These are phyloP conservation scores for Amiota minor DNA, from an alignment of 2,888 invertebrate genomes.

Conservation along the genomic window DNA sequence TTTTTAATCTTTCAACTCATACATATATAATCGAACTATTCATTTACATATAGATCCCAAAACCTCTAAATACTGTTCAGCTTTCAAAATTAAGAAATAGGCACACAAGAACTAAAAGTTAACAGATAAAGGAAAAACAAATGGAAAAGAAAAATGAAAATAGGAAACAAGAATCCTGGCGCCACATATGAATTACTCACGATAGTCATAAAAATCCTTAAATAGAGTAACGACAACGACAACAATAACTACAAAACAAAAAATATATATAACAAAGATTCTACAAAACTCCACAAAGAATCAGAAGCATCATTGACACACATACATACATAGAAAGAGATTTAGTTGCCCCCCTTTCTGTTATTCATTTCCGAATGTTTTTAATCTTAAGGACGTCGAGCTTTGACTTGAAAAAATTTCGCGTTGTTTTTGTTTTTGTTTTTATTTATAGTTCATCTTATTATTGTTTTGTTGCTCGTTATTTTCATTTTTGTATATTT, in stretches of 20 bases:
- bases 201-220: slow-evolving; percentile 58
- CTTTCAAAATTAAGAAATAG: too few species aligned
- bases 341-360: slow-evolving; percentile 31
- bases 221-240: slow-evolving; percentile 42
- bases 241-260: slow-evolving; percentile 45
- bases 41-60: too few species aligned
- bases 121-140: neutral
- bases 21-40: too few species aligned
- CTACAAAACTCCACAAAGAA: neutral
- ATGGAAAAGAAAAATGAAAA: slow-evolving; percentile 30
- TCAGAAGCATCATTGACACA: neutral
- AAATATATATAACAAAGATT: neutral
- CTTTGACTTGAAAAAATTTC: slow-evolving; percentile 34
- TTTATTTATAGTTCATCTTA: neutral
- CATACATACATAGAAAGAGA: neutral
- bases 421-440: slow-evolving; percentile 9
- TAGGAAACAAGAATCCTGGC: slow-evolving; percentile 62
- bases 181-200: slow-evolving; percentile 44
- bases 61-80: too few species aligned
- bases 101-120: too few species aligned
- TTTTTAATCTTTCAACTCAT: too few species aligned
- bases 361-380: slow-evolving; percentile 48
- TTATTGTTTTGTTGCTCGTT: too few species aligned
- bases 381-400: slow-evolving; percentile 48
- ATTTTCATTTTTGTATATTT: slow-evolving; percentile 44